Conservation (phyloP, 2,888 invertebrate species). For the Empis stercorea region DNA sequence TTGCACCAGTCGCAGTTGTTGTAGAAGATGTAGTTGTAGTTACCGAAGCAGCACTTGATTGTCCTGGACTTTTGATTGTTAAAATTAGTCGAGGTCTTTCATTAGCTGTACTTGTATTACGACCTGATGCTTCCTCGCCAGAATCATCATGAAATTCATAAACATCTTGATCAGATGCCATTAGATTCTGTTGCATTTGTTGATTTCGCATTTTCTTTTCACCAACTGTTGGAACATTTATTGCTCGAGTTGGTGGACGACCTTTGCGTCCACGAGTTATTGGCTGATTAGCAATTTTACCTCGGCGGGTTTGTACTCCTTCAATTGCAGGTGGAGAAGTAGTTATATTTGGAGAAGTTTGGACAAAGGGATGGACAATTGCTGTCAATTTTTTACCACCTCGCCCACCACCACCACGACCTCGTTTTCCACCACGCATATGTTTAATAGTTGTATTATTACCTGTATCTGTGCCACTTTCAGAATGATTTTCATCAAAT, state of each 20-base stretch:
- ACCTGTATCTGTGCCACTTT: constrained; percentile 12
- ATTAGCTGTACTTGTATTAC: constrained; percentile 12
- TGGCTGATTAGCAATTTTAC: constrained; percentile 26
- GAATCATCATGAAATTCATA: constrained; percentile 88
- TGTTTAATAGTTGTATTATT: constrained; percentile 21
- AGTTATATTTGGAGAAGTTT: constrained; percentile 32
- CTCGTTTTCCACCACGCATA: constrained; percentile 21
- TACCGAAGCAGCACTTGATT: constrained; percentile 17
- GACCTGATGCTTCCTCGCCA: constrained; percentile 50
- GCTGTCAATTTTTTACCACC: constrained; percentile 10
- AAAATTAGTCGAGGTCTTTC: constrained; percentile 60
- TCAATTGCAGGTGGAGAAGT: constrained; percentile 25
- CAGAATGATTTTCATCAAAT: constrained; percentile 17
- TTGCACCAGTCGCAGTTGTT: constrained; percentile 41
- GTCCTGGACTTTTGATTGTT: constrained; percentile 60
- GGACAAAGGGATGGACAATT: constrained; percentile 10
- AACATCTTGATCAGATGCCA: constrained; percentile 48
- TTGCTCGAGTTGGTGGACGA: constrained; percentile 32
- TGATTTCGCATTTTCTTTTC: constrained; percentile 34
- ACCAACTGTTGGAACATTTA: constrained; percentile 15
- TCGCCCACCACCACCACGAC: constrained; percentile 27
- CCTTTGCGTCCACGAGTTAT: constrained; percentile 33
- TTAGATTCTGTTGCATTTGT: constrained; percentile 1
- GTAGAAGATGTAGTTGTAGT: constrained; percentile 19
- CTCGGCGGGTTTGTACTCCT: constrained; percentile 46